Evolutionary conservation across 2,888 invertebrate species (phyloP), one percentile per base, ranked within the genome.

Genomic region (Polydesmus complanatus): DNA sequence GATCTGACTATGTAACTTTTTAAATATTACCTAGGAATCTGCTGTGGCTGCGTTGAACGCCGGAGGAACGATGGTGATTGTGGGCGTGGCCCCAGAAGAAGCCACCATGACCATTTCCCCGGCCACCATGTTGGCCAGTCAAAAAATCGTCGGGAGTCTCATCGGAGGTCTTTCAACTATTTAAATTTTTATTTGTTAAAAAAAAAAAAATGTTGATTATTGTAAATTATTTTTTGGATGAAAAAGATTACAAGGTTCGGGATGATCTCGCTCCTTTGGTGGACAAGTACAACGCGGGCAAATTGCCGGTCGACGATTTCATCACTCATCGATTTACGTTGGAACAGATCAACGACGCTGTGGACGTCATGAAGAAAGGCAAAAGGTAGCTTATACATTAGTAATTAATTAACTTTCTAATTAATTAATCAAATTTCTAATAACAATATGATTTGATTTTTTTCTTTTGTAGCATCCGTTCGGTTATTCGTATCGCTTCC

Each of bases 21-120:
- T 8, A 57, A 11, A 22, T 11, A 48, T 21, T 11, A 2, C 19
- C 2, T 22, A 60, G 60, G 60, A 60, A 54, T 26, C 54, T 21
- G 60, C 60, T n/a, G 54, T 60, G 23, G 23, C 25, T 23, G 60
- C 54, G 2, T 37, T 47, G 25, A 52, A 11, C 2, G 14, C 1
- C 2, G 60, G 60, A 27, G 60, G 60, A 2, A 60, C 60, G 1
- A 60, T 60, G 60, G 60, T 60, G 22, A 60, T 60, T 22, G 60
- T 60, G 22, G 60, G 60, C 11, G 60, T 60, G 21, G 54, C 60
- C 22, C 60, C 60, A 26, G 37, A 23, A 47, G 27, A 27, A n/a
- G 53, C 54, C 25, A 19, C 22, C 14, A 60, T 60, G 53, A 27
- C 53, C 11, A 47, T 60, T 21, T 8, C 11, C 3, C 60, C 60